phyloP scores from a whole-genome alignment of 2,797 vertebrate genomes.

The Rallus crepitans region DNA sequence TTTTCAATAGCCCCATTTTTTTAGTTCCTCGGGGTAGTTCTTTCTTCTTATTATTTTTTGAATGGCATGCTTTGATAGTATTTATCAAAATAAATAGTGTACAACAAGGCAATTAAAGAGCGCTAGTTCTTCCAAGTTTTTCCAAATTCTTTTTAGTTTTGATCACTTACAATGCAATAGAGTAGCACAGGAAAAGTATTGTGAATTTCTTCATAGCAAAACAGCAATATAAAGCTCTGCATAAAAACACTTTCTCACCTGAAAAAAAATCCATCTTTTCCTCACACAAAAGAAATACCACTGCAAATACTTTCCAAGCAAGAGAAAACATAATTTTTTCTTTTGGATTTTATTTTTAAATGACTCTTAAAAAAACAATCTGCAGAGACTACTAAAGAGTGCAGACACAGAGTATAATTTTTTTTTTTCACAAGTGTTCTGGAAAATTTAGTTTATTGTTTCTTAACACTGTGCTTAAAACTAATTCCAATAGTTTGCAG shows the following conservation, averaged over 20 bases:
- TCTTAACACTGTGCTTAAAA: background rate
- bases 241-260: background rate
- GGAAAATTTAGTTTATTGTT: background rate
- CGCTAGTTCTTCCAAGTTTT: background rate
- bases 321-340: background rate
- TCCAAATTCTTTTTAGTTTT: background rate
- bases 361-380: background rate
- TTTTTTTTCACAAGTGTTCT: background rate
- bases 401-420: background rate
- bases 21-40: background rate
- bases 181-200: background rate
- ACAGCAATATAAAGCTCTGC: background rate
- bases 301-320: background rate
- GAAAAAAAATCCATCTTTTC: background rate
- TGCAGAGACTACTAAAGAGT: background rate
- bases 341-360: conserved; percentile 3
- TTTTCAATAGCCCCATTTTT: background rate
- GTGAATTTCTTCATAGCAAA: background rate
- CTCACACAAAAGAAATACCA: background rate
- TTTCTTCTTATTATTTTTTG: background rate
- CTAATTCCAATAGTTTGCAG: background rate
- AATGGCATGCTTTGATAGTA: background rate
- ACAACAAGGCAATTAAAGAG: background rate
- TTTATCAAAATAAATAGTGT: background rate
- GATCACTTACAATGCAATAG: background rate